Conservation (phyloP, 2,888 invertebrate genomes). For the Choristoneura rosaceana region DNA sequence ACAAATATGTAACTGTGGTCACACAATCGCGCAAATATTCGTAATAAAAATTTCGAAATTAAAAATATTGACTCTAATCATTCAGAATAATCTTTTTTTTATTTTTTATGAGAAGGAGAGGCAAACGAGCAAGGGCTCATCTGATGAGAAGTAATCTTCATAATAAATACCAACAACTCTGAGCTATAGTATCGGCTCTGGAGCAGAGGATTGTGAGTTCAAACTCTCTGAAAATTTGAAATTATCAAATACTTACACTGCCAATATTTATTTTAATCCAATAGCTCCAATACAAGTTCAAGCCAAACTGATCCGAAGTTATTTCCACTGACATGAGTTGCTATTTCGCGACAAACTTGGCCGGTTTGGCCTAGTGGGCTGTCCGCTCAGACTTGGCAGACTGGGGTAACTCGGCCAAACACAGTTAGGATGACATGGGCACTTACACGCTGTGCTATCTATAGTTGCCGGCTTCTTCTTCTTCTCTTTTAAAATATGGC, state of each 20-base stretch:
- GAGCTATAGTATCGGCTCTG: too few species aligned
- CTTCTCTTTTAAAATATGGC: too few species aligned
- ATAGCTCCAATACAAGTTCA: slow-evolving; percentile 1
- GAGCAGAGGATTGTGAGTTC: too few species aligned
- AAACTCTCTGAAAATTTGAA: not conserved
- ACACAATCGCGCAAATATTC: too few species aligned
- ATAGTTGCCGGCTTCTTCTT: not conserved
- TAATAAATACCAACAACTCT: too few species aligned
- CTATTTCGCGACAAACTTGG: slow-evolving; percentile 17
- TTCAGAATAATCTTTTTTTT: too few species aligned
- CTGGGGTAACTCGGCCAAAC: slow-evolving; percentile 7
- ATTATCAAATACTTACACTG: not conserved
- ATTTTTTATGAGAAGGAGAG: too few species aligned
- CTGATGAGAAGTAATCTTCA: too few species aligned
- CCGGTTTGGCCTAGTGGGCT: slow-evolving; percentile 1
- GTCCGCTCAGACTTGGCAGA: slow-evolving; percentile 6
- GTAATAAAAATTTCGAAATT: too few species aligned
- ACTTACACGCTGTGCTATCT: not conserved
- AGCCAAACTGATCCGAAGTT: slow-evolving; percentile 8
- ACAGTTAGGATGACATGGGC: not conserved
- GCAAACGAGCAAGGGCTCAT: too few species aligned
- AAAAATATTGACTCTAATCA: too few species aligned
- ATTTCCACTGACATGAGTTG: slow-evolving; percentile 13
- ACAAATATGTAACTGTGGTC: too few species aligned
- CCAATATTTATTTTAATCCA: not conserved